Evolutionary conservation across 2,113 vertebrate species (phyloP).

Genomic region (Saimiri boliviensis): DNA sequence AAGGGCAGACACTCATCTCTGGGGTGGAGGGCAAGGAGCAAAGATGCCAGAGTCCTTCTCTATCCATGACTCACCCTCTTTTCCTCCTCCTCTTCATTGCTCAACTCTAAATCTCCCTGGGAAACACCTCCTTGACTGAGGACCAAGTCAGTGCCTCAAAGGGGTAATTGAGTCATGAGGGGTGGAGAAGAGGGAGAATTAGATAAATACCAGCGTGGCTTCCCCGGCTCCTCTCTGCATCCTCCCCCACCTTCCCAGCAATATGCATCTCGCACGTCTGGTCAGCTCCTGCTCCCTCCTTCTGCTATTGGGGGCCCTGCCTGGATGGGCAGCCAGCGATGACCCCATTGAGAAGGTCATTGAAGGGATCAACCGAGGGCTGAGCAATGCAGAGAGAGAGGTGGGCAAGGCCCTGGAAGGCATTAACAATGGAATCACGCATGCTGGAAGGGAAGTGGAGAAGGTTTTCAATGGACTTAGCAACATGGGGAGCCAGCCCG

Average conservation of each 20-base stretch:
- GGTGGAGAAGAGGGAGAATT: conserved; percentile 62
- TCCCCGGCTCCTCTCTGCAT: conserved; percentile 56
- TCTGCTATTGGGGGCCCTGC: conserved; percentile 52
- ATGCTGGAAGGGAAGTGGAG: conserved; percentile 79
- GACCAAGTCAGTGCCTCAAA: conserved; percentile 56
- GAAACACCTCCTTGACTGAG: conserved; percentile 60
- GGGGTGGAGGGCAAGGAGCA: conserved; percentile 57
- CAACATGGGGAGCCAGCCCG: conserved; percentile 58
- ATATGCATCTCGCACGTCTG: conserved; percentile 52
- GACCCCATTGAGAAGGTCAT: conserved; percentile 75
- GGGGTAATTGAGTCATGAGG: conserved; percentile 71
- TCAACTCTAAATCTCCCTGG: conserved; percentile 69
- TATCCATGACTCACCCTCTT: conserved; percentile 62
- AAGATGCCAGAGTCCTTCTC: conserved; percentile 43
- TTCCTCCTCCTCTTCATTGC: conserved; percentile 67
- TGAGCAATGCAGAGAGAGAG: conserved; percentile 74
- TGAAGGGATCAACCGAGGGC: conserved; percentile 74
- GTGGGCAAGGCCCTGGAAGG: conserved; percentile 76
- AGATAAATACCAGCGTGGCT: conserved; percentile 71
- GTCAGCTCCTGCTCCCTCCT: conserved; percentile 66
- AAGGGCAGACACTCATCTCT: conserved; percentile 34
- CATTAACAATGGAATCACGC: conserved; percentile 78
- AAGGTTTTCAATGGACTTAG: conserved; percentile 72
- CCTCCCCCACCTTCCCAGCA: conserved; percentile 40
- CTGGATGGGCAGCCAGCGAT: conserved; percentile 40